A percentile compares a stretch with the other conserved stretches of the same genome.
phyloP scores from a whole-genome alignment of 2,797 vertebrate species.

The Lithobates pipiens region DNA sequence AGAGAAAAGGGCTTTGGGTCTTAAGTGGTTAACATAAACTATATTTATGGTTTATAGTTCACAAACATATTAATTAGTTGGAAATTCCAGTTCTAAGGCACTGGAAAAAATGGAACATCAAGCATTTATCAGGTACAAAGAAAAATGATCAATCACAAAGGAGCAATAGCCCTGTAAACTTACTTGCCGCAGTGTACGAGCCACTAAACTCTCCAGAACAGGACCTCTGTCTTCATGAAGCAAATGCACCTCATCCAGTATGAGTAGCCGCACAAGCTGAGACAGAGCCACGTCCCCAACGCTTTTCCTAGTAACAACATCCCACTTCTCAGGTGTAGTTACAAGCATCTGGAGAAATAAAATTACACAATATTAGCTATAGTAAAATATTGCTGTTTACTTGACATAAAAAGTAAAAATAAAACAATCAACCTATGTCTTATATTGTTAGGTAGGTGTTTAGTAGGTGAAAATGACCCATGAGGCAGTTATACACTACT shows the following conservation, averaged over 20 bases:
- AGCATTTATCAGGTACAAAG: no score
- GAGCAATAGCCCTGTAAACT: conserved; percentile 34
- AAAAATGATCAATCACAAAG: no score
- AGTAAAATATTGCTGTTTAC: neutral
- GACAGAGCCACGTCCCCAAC: conserved; percentile 95
- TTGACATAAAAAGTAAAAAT: no score
- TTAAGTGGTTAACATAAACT: no score
- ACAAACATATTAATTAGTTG: no score
- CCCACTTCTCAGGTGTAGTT: conserved; percentile 98
- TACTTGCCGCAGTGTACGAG: conserved; percentile 94
- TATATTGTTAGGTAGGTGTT: neutral
- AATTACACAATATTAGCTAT: neutral
- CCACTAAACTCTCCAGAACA: conserved; percentile 96
- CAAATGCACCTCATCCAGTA: conserved; percentile 96
- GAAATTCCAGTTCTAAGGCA: no score
- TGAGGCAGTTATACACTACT: neutral
- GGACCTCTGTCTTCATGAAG: conserved; percentile 97
- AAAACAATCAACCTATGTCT: no score
- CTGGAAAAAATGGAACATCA: no score
- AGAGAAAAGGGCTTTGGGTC: no score
- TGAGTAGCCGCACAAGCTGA: conserved; percentile 93
- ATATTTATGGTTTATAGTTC: no score
- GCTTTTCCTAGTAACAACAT: conserved; percentile 98
- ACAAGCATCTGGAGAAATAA: conserved; percentile 90
- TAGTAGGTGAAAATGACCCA: neutral